These are phyloP conservation scores for Machaerirhynchus nigripectus DNA, from an alignment of 2,113 vertebrate species.

Conservation along the genomic window DNA sequence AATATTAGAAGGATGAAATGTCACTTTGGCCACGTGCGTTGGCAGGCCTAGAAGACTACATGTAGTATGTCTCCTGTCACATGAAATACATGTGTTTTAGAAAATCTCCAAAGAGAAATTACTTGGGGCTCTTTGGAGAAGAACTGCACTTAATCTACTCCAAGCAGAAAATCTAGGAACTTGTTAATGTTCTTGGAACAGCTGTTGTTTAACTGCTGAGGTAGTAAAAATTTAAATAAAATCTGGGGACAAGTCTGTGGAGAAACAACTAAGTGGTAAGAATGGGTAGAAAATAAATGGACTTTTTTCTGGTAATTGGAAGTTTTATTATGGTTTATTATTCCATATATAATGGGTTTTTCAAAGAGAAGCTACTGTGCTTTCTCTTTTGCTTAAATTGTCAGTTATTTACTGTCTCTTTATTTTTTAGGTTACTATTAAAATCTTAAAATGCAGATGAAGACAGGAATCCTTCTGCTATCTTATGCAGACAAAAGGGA, in stretches of 20 bases:
- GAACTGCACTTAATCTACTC: neutral
- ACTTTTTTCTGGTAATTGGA: neutral
- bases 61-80: neutral
- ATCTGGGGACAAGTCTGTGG: neutral
- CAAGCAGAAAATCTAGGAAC: neutral
- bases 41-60: neutral
- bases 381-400: neutral
- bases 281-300: neutral
- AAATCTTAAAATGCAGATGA: constrained; percentile 43
- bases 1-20: neutral
- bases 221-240: neutral
- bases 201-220: neutral
- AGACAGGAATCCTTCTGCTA: neutral
- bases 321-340: neutral
- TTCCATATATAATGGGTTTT: neutral
- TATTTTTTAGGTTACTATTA: constrained; percentile 48
- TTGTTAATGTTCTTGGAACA: neutral
- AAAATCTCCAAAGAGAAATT: neutral
- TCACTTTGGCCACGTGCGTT: neutral
- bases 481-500: neutral
- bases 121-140: neutral
- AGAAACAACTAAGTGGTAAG: neutral
- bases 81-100: neutral
- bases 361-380: neutral
- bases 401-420: constrained; percentile 5